Percentiles rank a stretch among this genome's conserved stretches.
Evolutionary conservation across 2,888 invertebrate genomes (phyloP).

Genomic region (Trisateles emortualis): DNA sequence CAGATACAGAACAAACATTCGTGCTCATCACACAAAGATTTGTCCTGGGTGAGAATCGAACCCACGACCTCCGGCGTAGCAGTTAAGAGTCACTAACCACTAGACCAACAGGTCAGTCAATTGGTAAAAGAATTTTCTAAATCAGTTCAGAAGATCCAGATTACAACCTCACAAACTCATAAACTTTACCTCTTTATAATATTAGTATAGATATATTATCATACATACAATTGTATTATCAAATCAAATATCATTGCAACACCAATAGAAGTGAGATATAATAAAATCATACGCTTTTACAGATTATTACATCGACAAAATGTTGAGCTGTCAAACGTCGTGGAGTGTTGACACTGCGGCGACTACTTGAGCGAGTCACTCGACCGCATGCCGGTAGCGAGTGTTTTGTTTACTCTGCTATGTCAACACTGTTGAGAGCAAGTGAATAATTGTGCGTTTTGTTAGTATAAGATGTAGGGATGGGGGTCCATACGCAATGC

Average conservation of each 20-base stretch:
- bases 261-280: neutral
- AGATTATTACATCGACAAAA: slow-evolving; percentile 52
- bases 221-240: neutral
- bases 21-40: no score
- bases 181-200: no score
- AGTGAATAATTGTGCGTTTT: slow-evolving; percentile 69
- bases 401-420: slow-evolving; percentile 77
- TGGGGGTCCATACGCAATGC: slow-evolving; percentile 25
- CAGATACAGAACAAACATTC: no score
- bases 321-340: slow-evolving; percentile 52
- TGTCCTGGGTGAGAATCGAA: no score
- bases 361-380: slow-evolving; percentile 66
- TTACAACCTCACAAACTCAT: no score
- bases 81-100: no score
- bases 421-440: slow-evolving; percentile 65
- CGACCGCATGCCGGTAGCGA: slow-evolving; percentile 71
- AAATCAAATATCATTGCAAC: neutral
- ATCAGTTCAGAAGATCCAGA: no score
- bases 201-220: no score
- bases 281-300: slow-evolving; percentile 10
- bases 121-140: no score
- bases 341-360: slow-evolving; percentile 66
- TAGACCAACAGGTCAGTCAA: no score
- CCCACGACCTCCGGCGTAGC: no score
- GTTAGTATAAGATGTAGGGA: slow-evolving; percentile 52